These are phyloP conservation scores for Lepus timidus DNA, from an alignment of 2,113 vertebrate species.

Conservation along the genomic window DNA sequence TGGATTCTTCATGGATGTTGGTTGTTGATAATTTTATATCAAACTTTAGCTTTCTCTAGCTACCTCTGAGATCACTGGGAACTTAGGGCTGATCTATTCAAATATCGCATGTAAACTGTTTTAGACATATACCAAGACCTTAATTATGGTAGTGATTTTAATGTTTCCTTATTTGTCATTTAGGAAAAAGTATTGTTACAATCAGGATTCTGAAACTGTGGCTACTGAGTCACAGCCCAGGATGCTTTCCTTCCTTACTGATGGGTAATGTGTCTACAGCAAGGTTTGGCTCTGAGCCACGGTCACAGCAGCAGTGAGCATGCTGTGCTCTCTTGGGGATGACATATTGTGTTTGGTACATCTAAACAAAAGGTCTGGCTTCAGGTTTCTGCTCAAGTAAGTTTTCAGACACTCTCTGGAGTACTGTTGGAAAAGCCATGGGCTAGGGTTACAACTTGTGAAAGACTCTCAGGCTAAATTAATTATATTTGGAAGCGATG, in stretches of 20 bases:
- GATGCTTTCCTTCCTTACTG: background rate
- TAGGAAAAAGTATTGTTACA: background rate
- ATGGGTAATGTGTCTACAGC: background rate
- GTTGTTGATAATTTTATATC: background rate
- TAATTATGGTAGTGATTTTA: background rate
- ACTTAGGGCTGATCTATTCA: background rate
- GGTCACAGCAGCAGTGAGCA: background rate
- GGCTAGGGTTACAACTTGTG: background rate
- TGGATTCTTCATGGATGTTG: background rate
- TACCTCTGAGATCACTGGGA: background rate
- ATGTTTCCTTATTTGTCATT: background rate
- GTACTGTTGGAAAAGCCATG: constrained; percentile 25
- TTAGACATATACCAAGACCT: background rate
- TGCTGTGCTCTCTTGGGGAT: background rate
- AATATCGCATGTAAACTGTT: too few species aligned
- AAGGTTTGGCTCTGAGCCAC: background rate
- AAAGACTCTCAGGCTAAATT: constrained; percentile 49
- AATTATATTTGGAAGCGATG: constrained; percentile 56
- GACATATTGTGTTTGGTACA: background rate
- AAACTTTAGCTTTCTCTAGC: background rate
- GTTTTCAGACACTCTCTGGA: constrained; percentile 1
- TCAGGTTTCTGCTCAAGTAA: constrained; percentile 7
- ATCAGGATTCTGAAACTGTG: background rate
- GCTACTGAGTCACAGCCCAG: background rate
- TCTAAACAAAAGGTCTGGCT: constrained; percentile 63